Percentiles rank a stretch among this genome's conserved stretches.
Evolutionary conservation across 2,113 vertebrate species (phyloP).

Genomic region (Mus spicilegus): DNA sequence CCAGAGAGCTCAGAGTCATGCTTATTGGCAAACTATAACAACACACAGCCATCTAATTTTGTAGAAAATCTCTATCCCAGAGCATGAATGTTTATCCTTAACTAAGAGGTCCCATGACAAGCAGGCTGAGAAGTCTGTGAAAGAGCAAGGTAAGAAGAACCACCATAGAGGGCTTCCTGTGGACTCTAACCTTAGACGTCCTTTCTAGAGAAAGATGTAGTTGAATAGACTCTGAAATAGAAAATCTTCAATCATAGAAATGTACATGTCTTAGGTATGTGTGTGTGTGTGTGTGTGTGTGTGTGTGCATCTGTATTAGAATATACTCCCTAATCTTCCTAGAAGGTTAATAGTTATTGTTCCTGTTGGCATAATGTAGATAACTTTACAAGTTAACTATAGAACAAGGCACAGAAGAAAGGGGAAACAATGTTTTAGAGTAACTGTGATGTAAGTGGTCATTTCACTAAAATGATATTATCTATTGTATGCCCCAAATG

Average conservation of each 20-base stretch:
- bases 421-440: background rate
- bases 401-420: background rate
- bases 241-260: conserved; percentile 52
- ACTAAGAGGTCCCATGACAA: conserved; percentile 57
- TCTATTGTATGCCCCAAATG: background rate
- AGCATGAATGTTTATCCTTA: conserved; percentile 58
- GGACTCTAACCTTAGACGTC: background rate
- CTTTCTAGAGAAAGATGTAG: conserved; percentile 37
- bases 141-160: background rate
- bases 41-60: conserved; percentile 67
- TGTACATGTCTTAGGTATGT: background rate
- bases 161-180: background rate
- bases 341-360: conserved; percentile 39
- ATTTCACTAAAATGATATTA: conserved; percentile 4
- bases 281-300: background rate
- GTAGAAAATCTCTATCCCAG: conserved; percentile 35
- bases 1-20: conserved; percentile 45
- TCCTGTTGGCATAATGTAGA: background rate
- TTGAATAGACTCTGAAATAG: conserved; percentile 28
- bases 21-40: conserved; percentile 63
- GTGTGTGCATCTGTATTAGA: background rate
- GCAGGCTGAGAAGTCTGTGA: background rate
- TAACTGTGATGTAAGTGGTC: background rate
- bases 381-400: conserved; percentile 31
- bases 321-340: background rate